phyloP scores from a whole-genome alignment of 1,140 invertebrate genomes.

The Orius insidiosus region DNA sequence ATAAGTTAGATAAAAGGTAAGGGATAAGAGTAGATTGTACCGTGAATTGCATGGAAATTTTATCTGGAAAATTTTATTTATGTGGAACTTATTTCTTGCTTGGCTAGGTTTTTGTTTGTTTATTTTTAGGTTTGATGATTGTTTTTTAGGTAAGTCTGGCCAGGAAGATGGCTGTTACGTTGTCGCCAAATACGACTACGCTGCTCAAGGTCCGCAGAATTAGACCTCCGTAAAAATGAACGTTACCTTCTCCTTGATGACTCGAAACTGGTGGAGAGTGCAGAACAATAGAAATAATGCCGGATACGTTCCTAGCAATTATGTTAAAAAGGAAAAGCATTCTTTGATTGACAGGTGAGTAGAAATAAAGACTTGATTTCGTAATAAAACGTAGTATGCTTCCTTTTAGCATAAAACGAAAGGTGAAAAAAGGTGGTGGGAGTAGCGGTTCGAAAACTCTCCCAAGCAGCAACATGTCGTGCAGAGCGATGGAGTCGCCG shows the following conservation, averaged over 20 bases:
- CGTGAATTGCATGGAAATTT: too few species aligned
- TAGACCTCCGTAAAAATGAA: slow-evolving; percentile 95
- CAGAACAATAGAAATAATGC: slow-evolving; percentile 82
- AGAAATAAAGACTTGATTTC: slow-evolving; percentile 7
- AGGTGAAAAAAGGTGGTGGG: slow-evolving; percentile 67
- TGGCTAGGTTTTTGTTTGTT: too few species aligned
- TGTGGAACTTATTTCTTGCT: too few species aligned
- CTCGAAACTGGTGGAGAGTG: slow-evolving; percentile 96
- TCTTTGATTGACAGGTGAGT: slow-evolving; percentile 75
- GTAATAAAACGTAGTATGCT: background rate
- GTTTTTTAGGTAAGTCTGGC: slow-evolving; percentile 39
- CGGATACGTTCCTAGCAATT: slow-evolving; percentile 98
- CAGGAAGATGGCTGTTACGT: slow-evolving; percentile 85
- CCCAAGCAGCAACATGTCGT: slow-evolving; percentile 55
- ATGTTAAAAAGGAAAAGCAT: slow-evolving; percentile 94
- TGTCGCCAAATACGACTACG: slow-evolving; percentile 97
- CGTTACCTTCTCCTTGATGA: slow-evolving; percentile 89
- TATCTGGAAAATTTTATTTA: too few species aligned
- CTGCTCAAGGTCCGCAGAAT: slow-evolving; percentile 87
- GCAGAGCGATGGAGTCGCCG: slow-evolving; percentile 53
- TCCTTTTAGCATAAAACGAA: slow-evolving; percentile 66
- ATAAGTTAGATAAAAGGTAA: too few species aligned
- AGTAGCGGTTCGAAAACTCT: slow-evolving; percentile 58
- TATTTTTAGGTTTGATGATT: background rate
- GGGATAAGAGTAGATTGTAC: too few species aligned